Percentiles rank a stretch among this genome's conserved stretches.
These are phyloP conservation scores for Xanthia togata DNA, from an alignment of 2,888 invertebrate species.

Conservation along the genomic window DNA sequence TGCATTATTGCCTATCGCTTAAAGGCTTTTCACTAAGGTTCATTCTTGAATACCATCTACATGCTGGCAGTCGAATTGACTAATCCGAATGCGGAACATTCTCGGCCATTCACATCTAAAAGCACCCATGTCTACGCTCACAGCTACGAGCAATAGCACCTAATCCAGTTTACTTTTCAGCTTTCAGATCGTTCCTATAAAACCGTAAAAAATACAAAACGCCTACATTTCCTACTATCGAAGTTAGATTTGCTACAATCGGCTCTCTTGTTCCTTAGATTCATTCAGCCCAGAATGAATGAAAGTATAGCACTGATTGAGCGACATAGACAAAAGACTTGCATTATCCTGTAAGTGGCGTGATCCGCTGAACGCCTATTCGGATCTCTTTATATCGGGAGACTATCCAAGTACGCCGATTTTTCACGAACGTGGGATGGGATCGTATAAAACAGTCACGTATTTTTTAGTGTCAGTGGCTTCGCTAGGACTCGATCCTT, in stretches of 20 bases:
- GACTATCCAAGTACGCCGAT: slow-evolving; percentile 76
- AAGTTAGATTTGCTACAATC: slow-evolving; percentile 67
- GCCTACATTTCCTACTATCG: slow-evolving; percentile 62
- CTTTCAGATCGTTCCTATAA: slow-evolving; percentile 52
- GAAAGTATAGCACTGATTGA: slow-evolving; percentile 76
- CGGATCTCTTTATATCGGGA: slow-evolving; percentile 79
- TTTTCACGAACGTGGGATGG: slow-evolving; percentile 74
- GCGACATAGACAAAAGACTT: slow-evolving; percentile 80
- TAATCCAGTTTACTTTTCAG: slow-evolving; percentile 59
- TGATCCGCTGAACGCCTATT: slow-evolving; percentile 78
- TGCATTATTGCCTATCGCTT: background rate
- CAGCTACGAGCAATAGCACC: slow-evolving; percentile 53
- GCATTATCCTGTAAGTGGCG: slow-evolving; percentile 80
- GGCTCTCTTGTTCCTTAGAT: slow-evolving; percentile 71
- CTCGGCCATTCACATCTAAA: slow-evolving; percentile 52
- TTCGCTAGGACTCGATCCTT: slow-evolving; percentile 74
- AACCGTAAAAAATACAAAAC: slow-evolving; percentile 66
- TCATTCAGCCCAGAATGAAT: slow-evolving; percentile 74
- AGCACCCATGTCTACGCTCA: slow-evolving; percentile 55
- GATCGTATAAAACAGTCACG: slow-evolving; percentile 83
- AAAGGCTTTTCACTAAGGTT: slow-evolving; percentile 22
- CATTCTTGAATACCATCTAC: slow-evolving; percentile 35
- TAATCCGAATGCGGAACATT: slow-evolving; percentile 51
- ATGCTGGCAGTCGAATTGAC: slow-evolving; percentile 31
- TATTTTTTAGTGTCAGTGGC: slow-evolving; percentile 82